phyloP scores from a whole-genome alignment of 2,888 invertebrate genomes.

The Bellardia bayeri region DNA sequence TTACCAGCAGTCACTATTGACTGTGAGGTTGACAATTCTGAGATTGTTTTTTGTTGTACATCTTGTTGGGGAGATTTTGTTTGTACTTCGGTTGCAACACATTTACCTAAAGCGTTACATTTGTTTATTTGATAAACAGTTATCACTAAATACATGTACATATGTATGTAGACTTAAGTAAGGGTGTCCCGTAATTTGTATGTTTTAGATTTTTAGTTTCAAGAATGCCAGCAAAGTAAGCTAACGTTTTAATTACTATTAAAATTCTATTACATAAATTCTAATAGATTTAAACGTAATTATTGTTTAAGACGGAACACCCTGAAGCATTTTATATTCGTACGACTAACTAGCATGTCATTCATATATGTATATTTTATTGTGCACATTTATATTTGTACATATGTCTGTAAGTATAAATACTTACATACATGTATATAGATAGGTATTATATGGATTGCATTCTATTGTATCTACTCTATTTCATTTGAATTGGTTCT shows the following conservation, averaged over 20 bases:
- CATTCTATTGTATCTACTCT: constrained; percentile 1
- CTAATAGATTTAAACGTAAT: too few relatives aligned
- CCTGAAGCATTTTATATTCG: not conserved
- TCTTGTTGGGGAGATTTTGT: not conserved
- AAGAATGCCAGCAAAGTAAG: too few relatives aligned
- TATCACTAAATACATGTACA: not conserved
- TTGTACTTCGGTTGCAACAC: constrained; percentile 2
- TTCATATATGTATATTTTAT: not conserved
- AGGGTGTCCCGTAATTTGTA: not conserved
- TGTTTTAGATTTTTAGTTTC: not conserved
- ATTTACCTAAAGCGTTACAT: constrained; percentile 36
- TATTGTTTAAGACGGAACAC: not conserved
- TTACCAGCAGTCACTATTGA: not conserved
- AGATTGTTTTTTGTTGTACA: constrained; percentile 21
- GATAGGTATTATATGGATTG: not conserved
- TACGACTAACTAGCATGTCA: not conserved
- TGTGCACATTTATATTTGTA: not conserved
- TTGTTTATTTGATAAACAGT: constrained; percentile 28
- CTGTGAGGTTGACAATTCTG: constrained; percentile 41
- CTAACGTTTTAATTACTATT: too few relatives aligned
- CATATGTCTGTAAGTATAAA: not conserved
- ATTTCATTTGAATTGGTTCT: constrained; percentile 16
- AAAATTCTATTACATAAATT: too few relatives aligned
- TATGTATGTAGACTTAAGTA: not conserved
- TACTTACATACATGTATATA: not conserved